These are phyloP conservation scores for Petrocephalus zakoni DNA, from an alignment of 2,113 vertebrate genomes.

Conservation along the genomic window DNA sequence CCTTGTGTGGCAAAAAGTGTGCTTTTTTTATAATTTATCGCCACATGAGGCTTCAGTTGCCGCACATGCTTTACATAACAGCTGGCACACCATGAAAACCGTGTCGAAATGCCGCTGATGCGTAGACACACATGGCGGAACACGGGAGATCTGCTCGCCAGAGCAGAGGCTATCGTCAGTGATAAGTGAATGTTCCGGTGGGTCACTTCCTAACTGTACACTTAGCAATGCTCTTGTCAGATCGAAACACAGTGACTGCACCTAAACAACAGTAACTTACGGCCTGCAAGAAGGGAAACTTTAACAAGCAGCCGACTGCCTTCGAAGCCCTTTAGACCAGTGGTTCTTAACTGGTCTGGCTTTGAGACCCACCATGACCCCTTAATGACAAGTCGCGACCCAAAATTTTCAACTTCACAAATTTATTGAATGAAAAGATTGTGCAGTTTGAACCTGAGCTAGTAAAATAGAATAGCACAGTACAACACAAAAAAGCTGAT, in stretches of 20 bases:
- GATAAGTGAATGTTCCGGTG: not conserved
- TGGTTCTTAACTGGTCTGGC: too few relatives aligned
- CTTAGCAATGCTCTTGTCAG: not conserved
- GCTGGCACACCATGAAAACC: not conserved
- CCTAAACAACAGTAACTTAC: not conserved
- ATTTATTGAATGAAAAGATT: too few relatives aligned
- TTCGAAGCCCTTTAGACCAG: not conserved
- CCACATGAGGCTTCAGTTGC: not conserved
- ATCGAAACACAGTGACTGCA: not conserved
- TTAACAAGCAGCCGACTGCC: not conserved
- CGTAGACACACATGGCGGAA: not conserved
- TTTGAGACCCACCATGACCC: too few relatives aligned
- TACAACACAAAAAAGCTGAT: too few relatives aligned
- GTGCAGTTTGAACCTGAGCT: too few relatives aligned
- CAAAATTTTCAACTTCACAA: too few relatives aligned
- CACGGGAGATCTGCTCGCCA: not conserved
- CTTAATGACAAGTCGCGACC: too few relatives aligned
- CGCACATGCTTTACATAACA: not conserved
- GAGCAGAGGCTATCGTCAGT: not conserved
- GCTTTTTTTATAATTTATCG: not conserved
- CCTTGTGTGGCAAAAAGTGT: not conserved
- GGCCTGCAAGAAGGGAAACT: not conserved
- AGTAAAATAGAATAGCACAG: too few relatives aligned
- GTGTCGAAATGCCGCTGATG: not conserved
- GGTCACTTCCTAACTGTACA: not conserved